Percentiles rank a stretch among this genome's conserved stretches.
These are phyloP conservation scores for Antitype chi DNA, from an alignment of 2,888 invertebrate genomes.

Conservation along the genomic window DNA sequence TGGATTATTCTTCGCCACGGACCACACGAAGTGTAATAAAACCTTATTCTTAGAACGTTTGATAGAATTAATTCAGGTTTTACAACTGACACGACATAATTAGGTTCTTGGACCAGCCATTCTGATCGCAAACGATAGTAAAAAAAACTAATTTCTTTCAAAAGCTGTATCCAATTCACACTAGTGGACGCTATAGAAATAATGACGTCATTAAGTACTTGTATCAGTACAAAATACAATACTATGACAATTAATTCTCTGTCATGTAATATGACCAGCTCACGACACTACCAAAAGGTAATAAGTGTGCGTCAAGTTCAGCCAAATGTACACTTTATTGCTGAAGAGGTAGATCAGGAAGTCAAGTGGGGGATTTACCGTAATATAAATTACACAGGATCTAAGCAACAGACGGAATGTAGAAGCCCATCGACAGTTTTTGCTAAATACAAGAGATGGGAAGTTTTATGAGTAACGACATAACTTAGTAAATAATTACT, in stretches of 20 bases:
- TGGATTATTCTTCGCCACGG: slow-evolving; percentile 21
- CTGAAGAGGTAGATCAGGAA: slow-evolving; percentile 17
- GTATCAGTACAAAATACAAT: slow-evolving; percentile 53
- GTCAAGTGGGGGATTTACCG: slow-evolving; percentile 41
- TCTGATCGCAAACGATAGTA: slow-evolving; percentile 24
- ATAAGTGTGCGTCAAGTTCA: slow-evolving; percentile 17
- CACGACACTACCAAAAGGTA: slow-evolving; percentile 24
- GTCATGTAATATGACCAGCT: slow-evolving; percentile 62
- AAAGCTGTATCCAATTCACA: slow-evolving; percentile 38
- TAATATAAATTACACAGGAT: slow-evolving; percentile 78
- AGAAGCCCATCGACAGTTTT: slow-evolving; percentile 79
- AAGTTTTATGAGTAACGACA: slow-evolving; percentile 67
- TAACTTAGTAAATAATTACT: not conserved
- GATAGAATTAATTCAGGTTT: slow-evolving; percentile 20
- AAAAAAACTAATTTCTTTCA: slow-evolving; percentile 48
- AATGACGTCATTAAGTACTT: slow-evolving; percentile 61
- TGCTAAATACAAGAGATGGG: slow-evolving; percentile 67
- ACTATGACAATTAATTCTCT: slow-evolving; percentile 66
- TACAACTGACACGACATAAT: slow-evolving; percentile 32
- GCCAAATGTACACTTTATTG: slow-evolving; percentile 42
- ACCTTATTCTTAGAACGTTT: slow-evolving; percentile 32
- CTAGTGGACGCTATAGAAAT: slow-evolving; percentile 39
- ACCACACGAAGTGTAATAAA: slow-evolving; percentile 36
- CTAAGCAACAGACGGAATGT: slow-evolving; percentile 78
- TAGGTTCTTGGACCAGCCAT: slow-evolving; percentile 6